A percentile compares a stretch with the other conserved stretches of the same genome.
Evolutionary conservation across 30 jellyfish, hydroid and myxozoan genomes (phyloP).

Genomic region (Phacellophora camtschatica): DNA sequence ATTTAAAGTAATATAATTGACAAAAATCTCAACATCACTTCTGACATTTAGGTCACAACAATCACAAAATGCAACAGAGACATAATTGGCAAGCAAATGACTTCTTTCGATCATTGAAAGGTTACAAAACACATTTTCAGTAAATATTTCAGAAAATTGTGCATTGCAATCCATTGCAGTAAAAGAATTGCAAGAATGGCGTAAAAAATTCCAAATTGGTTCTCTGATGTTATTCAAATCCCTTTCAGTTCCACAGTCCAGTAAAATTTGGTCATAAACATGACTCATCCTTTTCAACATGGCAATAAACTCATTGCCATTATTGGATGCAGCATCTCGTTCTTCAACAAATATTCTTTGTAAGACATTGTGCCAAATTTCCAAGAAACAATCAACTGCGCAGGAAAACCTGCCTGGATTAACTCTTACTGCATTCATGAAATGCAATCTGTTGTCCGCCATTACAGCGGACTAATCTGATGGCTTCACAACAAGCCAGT

Average conservation of each 20-base stretch:
- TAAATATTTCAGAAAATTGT: slow-evolving; percentile 13
- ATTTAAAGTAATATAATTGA: neutral
- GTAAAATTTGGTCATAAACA: slow-evolving; percentile 1
- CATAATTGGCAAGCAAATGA: neutral
- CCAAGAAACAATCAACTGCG: slow-evolving; percentile 32
- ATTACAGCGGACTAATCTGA: neutral
- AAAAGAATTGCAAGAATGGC: neutral
- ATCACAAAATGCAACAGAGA: neutral
- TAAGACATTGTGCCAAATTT: slow-evolving; percentile 17
- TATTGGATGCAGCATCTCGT: neutral
- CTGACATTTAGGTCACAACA: neutral
- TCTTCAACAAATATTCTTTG: neutral
- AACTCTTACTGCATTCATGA: slow-evolving; percentile 28
- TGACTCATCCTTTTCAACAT: neutral
- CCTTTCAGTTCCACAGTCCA: neutral
- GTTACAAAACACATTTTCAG: neutral
- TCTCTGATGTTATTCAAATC: slow-evolving; percentile 1
- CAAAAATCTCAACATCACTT: slow-evolving; percentile 1
- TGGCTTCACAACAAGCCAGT: slow-evolving; percentile 5
- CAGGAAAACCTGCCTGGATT: slow-evolving; percentile 15
- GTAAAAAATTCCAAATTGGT: slow-evolving; percentile 4
- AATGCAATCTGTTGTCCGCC: slow-evolving; percentile 32
- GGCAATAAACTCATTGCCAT: neutral
- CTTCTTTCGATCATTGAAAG: neutral
- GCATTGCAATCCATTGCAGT: slow-evolving; percentile 25